These are phyloP conservation scores for Drosophila kanekoi DNA, from an alignment of 2,888 invertebrate species.

Conservation along the genomic window DNA sequence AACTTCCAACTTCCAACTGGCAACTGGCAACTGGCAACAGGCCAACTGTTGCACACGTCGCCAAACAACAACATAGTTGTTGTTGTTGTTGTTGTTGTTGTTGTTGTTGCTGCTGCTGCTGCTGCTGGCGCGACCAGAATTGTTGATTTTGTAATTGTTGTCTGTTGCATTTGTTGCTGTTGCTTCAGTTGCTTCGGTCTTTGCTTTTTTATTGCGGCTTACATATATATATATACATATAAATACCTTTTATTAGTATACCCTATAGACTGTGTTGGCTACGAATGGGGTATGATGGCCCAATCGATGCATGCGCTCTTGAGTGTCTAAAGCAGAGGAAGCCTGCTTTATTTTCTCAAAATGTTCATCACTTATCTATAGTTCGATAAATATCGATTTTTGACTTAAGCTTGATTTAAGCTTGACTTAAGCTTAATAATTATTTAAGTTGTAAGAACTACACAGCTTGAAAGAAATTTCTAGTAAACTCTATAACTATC, in stretches of 20 bases:
- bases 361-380: no score
- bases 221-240: background rate
- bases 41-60: slow-evolving; percentile 56
- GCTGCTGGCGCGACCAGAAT: slow-evolving; percentile 67
- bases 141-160: slow-evolving; percentile 75
- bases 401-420: no score
- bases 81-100: slow-evolving; percentile 10
- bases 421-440: no score
- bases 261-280: background rate
- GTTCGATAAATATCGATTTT: no score
- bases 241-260: background rate
- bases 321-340: no score
- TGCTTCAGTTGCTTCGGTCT: slow-evolving; percentile 28
- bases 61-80: slow-evolving; percentile 19
- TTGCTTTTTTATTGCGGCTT: slow-evolving; percentile 25
- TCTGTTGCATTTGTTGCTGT: slow-evolving; percentile 59
- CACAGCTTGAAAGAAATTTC: no score
- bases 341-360: no score
- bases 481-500: no score
- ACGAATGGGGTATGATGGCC: no score
- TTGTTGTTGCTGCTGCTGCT: slow-evolving; percentile 2
- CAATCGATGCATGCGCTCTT: no score
- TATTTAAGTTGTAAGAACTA: no score
- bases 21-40: slow-evolving; percentile 16
- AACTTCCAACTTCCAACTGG: slow-evolving; percentile 18